Conservation (phyloP, 2,797 vertebrate genomes). For the Pelobates cultripes region DNA sequence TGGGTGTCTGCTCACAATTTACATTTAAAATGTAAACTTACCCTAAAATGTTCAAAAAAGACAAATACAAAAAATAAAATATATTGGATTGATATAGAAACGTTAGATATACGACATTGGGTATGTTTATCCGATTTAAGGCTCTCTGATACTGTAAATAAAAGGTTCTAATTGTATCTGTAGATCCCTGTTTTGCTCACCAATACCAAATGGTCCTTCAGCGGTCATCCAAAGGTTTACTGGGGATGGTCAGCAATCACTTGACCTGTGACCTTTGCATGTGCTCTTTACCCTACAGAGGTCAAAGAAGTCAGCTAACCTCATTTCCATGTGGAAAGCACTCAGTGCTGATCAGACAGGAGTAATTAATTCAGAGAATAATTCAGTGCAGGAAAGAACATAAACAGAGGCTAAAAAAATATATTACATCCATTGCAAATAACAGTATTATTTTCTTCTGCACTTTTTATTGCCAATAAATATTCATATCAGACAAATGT, state of each 20-base stretch:
- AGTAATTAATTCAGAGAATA: conserved; percentile 49
- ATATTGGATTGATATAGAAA: too few relatives aligned
- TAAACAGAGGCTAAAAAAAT: too few relatives aligned
- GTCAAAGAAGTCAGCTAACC: conserved; percentile 70
- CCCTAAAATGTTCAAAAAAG: too few relatives aligned
- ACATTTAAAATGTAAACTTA: too few relatives aligned
- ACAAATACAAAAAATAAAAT: too few relatives aligned
- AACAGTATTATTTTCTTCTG: too few relatives aligned
- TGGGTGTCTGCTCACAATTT: too few relatives aligned
- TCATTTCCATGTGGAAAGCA: conserved; percentile 67
- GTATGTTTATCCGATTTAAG: too few relatives aligned
- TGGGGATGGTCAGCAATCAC: conserved; percentile 66
- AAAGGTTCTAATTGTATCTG: background rate
- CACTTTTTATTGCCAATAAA: too few relatives aligned
- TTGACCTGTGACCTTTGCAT: conserved; percentile 63
- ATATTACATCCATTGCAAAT: too few relatives aligned
- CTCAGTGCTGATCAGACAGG: conserved; percentile 34
- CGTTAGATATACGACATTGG: too few relatives aligned
- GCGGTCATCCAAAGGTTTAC: conserved; percentile 17
- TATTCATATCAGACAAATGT: too few relatives aligned
- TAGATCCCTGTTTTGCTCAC: background rate
- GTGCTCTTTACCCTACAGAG: conserved; percentile 51
- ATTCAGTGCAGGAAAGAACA: conserved; percentile 11
- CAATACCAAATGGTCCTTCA: background rate
- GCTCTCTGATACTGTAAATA: background rate